These are phyloP conservation scores for Leptinotarsa texana DNA, from an alignment of 1,140 invertebrate genomes.

Conservation along the genomic window DNA sequence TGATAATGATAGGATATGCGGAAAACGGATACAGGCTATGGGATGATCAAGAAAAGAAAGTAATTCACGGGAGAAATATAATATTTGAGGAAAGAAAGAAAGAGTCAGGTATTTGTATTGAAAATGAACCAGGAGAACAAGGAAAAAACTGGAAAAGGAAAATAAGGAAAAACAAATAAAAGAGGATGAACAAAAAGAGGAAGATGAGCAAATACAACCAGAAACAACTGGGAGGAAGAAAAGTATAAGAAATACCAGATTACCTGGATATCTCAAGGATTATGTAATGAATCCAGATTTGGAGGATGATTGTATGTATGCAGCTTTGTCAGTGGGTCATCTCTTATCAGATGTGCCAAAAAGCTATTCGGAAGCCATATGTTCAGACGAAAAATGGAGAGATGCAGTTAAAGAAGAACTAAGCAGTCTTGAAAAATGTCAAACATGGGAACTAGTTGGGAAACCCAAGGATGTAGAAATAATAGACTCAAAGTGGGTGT, in stretches of 20 bases:
- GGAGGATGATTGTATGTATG: slow-evolving; percentile 21
- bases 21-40: slow-evolving; percentile 36
- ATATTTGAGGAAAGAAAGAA: slow-evolving; percentile 39
- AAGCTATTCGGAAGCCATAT: slow-evolving; percentile 29
- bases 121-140: background rate
- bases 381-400: slow-evolving; percentile 27
- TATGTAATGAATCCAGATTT: background rate
- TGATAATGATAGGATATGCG: slow-evolving; percentile 38
- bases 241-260: background rate
- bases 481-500: slow-evolving; percentile 32
- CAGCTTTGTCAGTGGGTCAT: background rate
- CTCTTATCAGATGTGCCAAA: slow-evolving; percentile 8
- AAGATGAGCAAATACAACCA: background rate
- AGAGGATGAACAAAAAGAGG: background rate
- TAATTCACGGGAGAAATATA: slow-evolving; percentile 46
- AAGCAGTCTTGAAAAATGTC: slow-evolving; percentile 25
- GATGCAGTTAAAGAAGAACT: slow-evolving; percentile 41
- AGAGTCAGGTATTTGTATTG: background rate
- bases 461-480: background rate
- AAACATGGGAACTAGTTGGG: slow-evolving; percentile 26
- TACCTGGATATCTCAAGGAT: background rate
- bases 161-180: background rate
- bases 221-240: background rate
- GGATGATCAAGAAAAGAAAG: slow-evolving; percentile 42
- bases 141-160: background rate